Percentiles rank a stretch among this genome's conserved stretches.
phyloP scores from a whole-genome alignment of 2,797 vertebrate species.

The Hydrocynus forskahlii region DNA sequence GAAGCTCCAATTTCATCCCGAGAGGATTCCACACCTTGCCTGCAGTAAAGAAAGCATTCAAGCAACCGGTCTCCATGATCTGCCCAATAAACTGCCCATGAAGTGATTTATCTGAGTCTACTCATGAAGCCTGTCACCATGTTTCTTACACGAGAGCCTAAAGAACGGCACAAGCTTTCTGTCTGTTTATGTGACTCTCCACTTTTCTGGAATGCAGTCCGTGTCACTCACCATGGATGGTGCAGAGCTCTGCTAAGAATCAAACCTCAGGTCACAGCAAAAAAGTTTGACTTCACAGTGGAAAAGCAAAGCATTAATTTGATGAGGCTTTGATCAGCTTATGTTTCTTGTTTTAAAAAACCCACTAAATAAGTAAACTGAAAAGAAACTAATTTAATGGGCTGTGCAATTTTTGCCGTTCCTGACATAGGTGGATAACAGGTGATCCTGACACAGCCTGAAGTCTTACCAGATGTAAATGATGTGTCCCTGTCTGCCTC shows the following conservation, averaged over 20 bases:
- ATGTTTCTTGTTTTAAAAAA: too few relatives aligned
- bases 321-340: too few relatives aligned
- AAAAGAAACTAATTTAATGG: not conserved
- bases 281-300: too few relatives aligned
- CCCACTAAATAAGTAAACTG: too few relatives aligned
- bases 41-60: constrained; percentile 60
- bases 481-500: constrained; percentile 88
- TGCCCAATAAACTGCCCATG: not conserved
- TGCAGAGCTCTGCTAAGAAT: too few relatives aligned
- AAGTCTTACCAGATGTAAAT: constrained; percentile 94
- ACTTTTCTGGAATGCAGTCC: too few relatives aligned
- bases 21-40: constrained; percentile 91
- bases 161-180: too few relatives aligned
- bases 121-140: not conserved
- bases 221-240: too few relatives aligned
- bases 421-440: not conserved
- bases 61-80: not conserved
- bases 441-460: not conserved
- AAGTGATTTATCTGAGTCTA: not conserved
- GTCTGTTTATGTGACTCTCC: not conserved
- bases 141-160: too few relatives aligned
- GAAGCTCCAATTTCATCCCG: constrained; percentile 90
- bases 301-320: too few relatives aligned
- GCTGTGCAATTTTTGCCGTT: not conserved
- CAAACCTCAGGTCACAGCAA: too few relatives aligned